These are phyloP conservation scores for Hypotaenidia okinawae DNA, from an alignment of 2,797 vertebrate genomes.

Conservation along the genomic window DNA sequence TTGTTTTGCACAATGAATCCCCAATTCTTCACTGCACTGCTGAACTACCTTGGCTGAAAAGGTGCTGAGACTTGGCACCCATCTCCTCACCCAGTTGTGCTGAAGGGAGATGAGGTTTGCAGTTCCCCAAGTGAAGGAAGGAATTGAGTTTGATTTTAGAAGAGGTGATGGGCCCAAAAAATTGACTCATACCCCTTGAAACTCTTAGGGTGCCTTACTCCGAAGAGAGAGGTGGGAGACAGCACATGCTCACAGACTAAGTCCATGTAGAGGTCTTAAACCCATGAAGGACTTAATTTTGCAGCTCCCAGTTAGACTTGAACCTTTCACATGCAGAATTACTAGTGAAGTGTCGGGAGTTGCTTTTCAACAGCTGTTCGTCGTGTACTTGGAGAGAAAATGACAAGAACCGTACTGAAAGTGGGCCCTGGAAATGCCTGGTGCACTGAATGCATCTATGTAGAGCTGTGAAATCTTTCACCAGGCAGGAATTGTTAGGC, in stretches of 20 bases:
- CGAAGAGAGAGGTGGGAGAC: not conserved
- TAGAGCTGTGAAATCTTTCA: not conserved
- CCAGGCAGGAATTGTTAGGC: not conserved
- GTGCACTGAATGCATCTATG: not conserved
- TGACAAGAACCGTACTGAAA: not conserved
- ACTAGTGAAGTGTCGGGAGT: not conserved
- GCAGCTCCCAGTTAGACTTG: not conserved
- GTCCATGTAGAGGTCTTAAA: accelerated
- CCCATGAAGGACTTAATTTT: not conserved
- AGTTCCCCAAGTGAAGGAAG: not conserved
- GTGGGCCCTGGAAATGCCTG: not conserved
- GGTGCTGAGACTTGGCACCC: not conserved
- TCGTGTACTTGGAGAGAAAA: not conserved
- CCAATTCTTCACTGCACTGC: not conserved
- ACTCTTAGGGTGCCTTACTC: not conserved
- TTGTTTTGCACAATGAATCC: not conserved
- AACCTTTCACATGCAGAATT: not conserved
- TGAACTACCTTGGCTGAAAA: not conserved
- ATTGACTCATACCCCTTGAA: not conserved
- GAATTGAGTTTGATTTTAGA: not conserved
- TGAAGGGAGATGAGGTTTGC: not conserved
- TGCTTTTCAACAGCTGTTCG: not conserved
- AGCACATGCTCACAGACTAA: not conserved
- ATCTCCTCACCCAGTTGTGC: not conserved
- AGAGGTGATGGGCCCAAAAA: not conserved